Conservation (phyloP, 1,140 invertebrate species). For the Hyles euphorbiae region DNA sequence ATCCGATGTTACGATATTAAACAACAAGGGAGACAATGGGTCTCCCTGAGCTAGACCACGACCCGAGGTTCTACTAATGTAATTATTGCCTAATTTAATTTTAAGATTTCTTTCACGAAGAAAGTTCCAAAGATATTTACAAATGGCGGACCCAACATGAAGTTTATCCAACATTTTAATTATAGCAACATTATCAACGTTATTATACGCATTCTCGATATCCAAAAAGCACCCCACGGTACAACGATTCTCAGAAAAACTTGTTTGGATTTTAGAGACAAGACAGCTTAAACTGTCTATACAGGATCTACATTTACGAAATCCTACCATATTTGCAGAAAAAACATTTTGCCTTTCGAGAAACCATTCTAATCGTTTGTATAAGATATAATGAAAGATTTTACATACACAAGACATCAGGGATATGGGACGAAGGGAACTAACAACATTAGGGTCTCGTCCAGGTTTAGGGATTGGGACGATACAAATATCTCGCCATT, state of each 20-base stretch:
- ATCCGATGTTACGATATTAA: too few species aligned
- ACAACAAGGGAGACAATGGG: too few species aligned
- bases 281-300: slow-evolving; percentile 13
- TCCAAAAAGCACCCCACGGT: slow-evolving; percentile 10
- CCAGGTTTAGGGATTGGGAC: slow-evolving; percentile 4
- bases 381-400: slow-evolving; percentile 4
- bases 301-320: slow-evolving; percentile 11
- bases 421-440: slow-evolving; percentile 5
- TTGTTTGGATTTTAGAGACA: slow-evolving; percentile 11
- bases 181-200: slow-evolving; percentile 2
- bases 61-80: background rate
- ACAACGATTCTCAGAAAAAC: slow-evolving; percentile 14
- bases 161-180: slow-evolving; percentile 12
- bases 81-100: background rate
- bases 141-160: slow-evolving; percentile 6
- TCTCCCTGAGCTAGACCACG: slow-evolving; percentile 1
- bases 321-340: slow-evolving; percentile 1
- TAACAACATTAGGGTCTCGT: background rate
- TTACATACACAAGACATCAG: slow-evolving; percentile 8
- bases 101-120: background rate
- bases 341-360: slow-evolving; percentile 7
- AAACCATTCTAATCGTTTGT: slow-evolving; percentile 10
- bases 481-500: slow-evolving; percentile 9
- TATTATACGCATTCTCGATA: slow-evolving; percentile 11
- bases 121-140: slow-evolving; percentile 18